Percentiles rank a stretch among this genome's conserved stretches.
phyloP scores from a whole-genome alignment of 2,113 vertebrate genomes.

The Oreocharis arfaki region DNA sequence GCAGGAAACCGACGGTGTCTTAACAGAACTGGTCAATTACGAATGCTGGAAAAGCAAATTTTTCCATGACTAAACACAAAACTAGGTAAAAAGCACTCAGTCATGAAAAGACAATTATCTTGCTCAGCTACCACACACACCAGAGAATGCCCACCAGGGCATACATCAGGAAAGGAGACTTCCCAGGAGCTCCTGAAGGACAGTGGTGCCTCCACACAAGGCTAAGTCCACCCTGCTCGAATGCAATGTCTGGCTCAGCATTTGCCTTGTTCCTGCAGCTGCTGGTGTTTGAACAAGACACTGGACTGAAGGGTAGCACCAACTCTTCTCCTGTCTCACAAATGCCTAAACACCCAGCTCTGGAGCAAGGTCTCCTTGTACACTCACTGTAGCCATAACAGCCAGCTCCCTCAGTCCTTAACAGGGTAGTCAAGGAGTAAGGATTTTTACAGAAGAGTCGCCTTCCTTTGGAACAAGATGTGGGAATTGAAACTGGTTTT shows the following conservation, averaged over 20 bases:
- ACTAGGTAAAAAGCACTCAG: background rate
- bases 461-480: too few relatives aligned
- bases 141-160: background rate
- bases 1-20: background rate
- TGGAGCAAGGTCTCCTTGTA: background rate
- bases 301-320: background rate
- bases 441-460: background rate
- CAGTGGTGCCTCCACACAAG: rapidly evolving
- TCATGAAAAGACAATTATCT: background rate
- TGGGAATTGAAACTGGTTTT: background rate
- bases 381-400: background rate
- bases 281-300: background rate
- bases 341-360: background rate
- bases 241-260: background rate
- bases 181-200: background rate
- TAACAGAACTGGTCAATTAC: background rate
- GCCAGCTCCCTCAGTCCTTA: background rate
- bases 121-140: background rate
- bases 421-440: rapidly evolving
- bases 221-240: background rate
- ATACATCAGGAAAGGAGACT: background rate
- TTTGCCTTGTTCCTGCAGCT: background rate
- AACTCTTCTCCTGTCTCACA: background rate
- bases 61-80: background rate
- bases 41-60: background rate